A percentile compares a stretch with the other conserved stretches of the same genome.
Evolutionary conservation across 1,140 invertebrate species (phyloP).

Genomic region (Sitobion miscanthi): DNA sequence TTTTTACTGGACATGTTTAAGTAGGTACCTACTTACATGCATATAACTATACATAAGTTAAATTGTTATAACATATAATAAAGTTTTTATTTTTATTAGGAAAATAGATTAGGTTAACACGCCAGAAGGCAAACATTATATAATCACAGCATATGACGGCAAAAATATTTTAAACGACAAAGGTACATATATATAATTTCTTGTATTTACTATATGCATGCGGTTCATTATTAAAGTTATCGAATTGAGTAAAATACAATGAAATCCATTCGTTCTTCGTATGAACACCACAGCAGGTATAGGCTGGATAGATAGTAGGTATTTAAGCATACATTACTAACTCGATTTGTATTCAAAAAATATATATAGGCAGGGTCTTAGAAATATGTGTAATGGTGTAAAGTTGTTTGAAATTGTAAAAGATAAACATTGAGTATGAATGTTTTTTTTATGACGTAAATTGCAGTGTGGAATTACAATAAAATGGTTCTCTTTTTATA

Average conservation of each 20-base stretch:
- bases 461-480: not conserved
- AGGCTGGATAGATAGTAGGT: too few relatives aligned
- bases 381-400: not conserved
- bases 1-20: not conserved
- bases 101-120: not conserved
- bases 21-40: not conserved
- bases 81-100: not conserved
- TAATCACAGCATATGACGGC: not conserved
- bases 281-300: too few relatives aligned
- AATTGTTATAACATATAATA: not conserved
- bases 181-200: not conserved
- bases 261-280: too few relatives aligned
- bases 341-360: not conserved
- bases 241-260: too few relatives aligned
- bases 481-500: not conserved
- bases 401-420: not conserved
- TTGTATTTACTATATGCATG: too few relatives aligned
- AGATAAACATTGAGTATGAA: conserved; percentile 1
- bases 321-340: not conserved
- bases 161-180: not conserved
- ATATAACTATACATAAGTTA: not conserved
- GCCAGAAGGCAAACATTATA: not conserved
- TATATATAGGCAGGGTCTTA: not conserved
- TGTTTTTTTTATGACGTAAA: not conserved
- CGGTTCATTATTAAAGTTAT: too few relatives aligned